These are phyloP conservation scores for Creontiades dilutus DNA, from an alignment of 2,888 invertebrate species.

Conservation along the genomic window DNA sequence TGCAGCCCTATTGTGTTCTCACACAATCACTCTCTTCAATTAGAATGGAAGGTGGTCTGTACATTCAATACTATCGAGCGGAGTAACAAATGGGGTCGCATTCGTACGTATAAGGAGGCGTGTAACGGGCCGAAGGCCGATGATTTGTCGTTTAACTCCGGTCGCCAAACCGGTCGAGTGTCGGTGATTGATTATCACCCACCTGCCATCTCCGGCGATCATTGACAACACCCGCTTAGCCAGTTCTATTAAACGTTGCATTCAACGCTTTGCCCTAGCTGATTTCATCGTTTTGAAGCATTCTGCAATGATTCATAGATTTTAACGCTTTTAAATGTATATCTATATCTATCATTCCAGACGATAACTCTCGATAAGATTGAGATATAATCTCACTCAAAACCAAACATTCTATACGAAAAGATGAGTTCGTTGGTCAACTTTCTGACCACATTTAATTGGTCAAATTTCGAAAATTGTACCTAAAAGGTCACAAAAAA, in stretches of 20 bases:
- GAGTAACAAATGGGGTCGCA: background rate
- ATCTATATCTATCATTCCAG: no score
- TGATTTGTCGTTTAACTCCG: background rate
- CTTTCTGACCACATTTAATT: no score
- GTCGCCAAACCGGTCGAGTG: background rate
- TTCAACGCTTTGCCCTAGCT: background rate
- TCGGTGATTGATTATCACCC: background rate
- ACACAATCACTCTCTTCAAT: no score
- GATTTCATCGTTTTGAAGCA: background rate
- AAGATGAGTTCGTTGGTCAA: no score
- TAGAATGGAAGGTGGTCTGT: no score
- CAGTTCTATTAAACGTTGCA: background rate
- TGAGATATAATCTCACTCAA: no score
- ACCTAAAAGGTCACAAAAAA: no score
- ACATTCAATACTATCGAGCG: background rate
- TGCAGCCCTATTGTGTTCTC: background rate
- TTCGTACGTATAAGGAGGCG: background rate
- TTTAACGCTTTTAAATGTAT: no score
- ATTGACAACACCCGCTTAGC: constrained; percentile 23
- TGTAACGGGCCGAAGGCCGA: constrained; percentile 15
- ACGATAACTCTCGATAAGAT: no score
- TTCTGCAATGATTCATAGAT: no score
- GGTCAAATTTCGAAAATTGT: no score
- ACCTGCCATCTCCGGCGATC: background rate
- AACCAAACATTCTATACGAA: no score